Evolutionary conservation across 1,140 invertebrate species (phyloP), one percentile per base, ranked within the genome.

Genomic region (Drosophila ohnishii): DNA sequence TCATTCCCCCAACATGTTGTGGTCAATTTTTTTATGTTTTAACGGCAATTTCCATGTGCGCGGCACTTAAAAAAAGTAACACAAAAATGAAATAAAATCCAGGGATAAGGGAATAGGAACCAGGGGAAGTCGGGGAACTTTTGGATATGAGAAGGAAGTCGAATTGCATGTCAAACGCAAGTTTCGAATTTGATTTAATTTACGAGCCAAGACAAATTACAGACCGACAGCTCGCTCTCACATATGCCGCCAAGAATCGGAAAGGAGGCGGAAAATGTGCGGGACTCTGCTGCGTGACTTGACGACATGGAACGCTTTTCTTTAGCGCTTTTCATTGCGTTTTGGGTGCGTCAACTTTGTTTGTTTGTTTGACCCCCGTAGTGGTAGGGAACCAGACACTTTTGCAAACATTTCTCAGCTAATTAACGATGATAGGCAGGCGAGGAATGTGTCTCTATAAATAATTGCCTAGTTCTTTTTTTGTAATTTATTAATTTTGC

Each of bases 141-240:
- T 39, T 30, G 39, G 55, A 25, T 58, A 58, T 70, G 67, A 59
- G 22, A 70, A 60, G 72, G 51, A 74, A 75, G 60, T 55, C 62
- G 59, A 80, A 88, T 87, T 58, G 84, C 84, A 87, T 87, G 84
- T 87, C 84, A 84, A 87, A 87, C 84, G 84, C 84, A 88, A 87
- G 72, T 84, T 77, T 87, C 65, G 61, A 70, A 88, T 84, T 88
- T 80, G 84, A 88, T 88, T 87, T 87, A 87, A 87, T 87, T 87
- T 87, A 87, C 72, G 84, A 80, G 69, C 58, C 75, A 80, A 80
- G 84, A 69, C 76, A 82, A 87, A 83, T 88, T 87, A 80, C 64
- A 79, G 66, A 45, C 66, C 50, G 25, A 28, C 47, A 50, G 47
- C 13, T 40, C 40, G 45, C 11, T 48, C 47, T 50, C 51, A 75